A percentile compares a stretch with the other conserved stretches of the same genome.
Evolutionary conservation across 2,113 vertebrate genomes (phyloP).

Genomic region (Oreochromis niloticus): DNA sequence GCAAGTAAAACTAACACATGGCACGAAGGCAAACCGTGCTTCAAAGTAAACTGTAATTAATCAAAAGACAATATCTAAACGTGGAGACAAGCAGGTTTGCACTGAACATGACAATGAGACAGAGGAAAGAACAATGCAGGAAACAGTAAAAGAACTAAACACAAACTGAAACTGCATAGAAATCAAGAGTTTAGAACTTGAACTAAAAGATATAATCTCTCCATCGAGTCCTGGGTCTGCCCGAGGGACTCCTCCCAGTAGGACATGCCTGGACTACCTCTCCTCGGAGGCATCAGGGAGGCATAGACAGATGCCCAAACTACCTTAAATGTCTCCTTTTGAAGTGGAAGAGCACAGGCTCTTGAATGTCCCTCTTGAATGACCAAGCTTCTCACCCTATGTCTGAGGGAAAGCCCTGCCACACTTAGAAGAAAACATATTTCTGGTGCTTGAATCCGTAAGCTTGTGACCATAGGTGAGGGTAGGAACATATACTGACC

Average conservation of each 20-base stretch:
- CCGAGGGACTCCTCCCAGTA: too few relatives aligned
- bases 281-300: too few relatives aligned
- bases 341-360: too few relatives aligned
- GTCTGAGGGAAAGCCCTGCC: background rate
- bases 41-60: background rate
- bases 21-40: background rate
- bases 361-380: background rate
- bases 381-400: rapidly evolving
- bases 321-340: too few relatives aligned
- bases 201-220: background rate
- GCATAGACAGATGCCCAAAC: too few relatives aligned
- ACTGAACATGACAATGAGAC: background rate
- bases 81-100: background rate
- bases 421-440: background rate
- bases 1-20: background rate
- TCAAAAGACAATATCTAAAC: background rate
- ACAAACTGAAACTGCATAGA: background rate
- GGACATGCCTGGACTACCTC: too few relatives aligned
- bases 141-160: background rate
- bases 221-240: too few relatives aligned
- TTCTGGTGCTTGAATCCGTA: background rate
- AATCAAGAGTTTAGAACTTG: background rate
- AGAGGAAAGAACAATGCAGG: background rate
- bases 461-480: background rate
- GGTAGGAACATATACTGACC: background rate